Base-by-base conservation (phyloP, 1,140 invertebrate species). In the Lethrus apterus region DNA sequence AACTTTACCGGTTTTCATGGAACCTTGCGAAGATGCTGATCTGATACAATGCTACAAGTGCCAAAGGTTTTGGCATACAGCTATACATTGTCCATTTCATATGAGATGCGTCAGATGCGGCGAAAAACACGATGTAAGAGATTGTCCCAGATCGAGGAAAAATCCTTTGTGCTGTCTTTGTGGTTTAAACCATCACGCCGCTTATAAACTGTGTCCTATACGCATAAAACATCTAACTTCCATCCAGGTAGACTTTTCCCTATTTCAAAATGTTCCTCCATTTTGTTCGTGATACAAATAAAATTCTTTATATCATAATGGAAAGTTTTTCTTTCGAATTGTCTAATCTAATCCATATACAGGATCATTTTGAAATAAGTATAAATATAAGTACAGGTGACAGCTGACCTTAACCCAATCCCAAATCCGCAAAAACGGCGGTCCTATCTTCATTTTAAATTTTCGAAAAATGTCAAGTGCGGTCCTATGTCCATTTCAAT, bases 11-110 rank as follows among this genome's bases (percentile, higher is more conserved):
- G 50, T 42, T 8, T n/a, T 33, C 9, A n/a, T 32, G 10, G 53
- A 55, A 26, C 21, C 32, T 9, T 41, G 49, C 10, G 44, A 24
- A 9, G 38, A 55, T 9, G 30, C 40, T 9, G 46, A 55, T 21
- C 52, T 55, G 13, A 47, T 52, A 4, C 53, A 55, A 29, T 55
- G 53, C 20, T 55, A 52, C 14, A 55, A 70, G 0, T 75, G 72
- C 44, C 72, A 76, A 56, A 71, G 73, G 7, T 76, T 76, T 46
- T 76, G 73, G 72, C 73, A 76, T 46, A 65, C 73, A 1, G 72
- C 74, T 1, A 70, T 70, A 1, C 69, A 73, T 40, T 76, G 74
- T 40, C 63, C 41, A 20, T 44, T 32, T 11, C 17, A 15, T 10
- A 17, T 31, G 19, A 14, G 41, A 8, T 76, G 74, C 48, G 74